Conservation (phyloP, 2,797 vertebrate genomes). For the Luscinia luscinia region DNA sequence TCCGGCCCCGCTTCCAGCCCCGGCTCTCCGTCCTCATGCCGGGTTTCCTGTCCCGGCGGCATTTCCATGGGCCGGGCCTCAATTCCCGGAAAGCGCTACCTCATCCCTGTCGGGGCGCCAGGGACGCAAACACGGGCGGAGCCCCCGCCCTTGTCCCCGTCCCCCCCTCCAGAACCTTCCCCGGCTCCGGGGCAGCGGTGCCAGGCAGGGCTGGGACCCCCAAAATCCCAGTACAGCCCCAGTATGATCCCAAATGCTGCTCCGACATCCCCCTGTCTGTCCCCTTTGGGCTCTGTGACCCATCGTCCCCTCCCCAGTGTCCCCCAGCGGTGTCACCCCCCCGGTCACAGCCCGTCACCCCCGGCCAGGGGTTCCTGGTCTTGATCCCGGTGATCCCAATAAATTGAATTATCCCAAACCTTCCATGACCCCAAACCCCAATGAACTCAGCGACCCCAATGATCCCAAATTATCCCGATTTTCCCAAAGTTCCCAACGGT, state of each 20-base stretch:
- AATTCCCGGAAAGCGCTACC: slow-evolving; percentile 56
- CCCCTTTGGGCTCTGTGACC: fast-evolving
- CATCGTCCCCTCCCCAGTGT: not conserved
- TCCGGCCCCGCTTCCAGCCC: not conserved
- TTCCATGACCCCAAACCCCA: too few relatives aligned
- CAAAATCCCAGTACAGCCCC: fast-evolving
- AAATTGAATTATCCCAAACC: too few relatives aligned
- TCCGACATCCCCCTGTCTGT: fast-evolving
- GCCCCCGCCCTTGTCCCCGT: not conserved
- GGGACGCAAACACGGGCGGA: slow-evolving; percentile 37
- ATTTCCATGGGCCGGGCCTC: slow-evolving; percentile 24
- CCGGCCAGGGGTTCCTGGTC: fast-evolving
- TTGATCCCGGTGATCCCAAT: not conserved
- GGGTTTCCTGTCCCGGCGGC: slow-evolving; percentile 19
- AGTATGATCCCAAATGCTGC: fast-evolving
- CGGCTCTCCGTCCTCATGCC: not conserved
- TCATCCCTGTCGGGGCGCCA: slow-evolving; percentile 29
- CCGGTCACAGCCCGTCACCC: not conserved
- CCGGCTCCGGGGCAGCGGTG: fast-evolving
- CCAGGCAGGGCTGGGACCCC: not conserved
- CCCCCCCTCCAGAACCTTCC: not conserved
- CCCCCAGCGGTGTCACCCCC: fast-evolving
- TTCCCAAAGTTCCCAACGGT: fast-evolving
- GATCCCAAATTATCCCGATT: too few relatives aligned
- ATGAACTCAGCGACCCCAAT: too few relatives aligned